phyloP scores from a whole-genome alignment of 2,113 vertebrate genomes.

The Scolopax mira region DNA sequence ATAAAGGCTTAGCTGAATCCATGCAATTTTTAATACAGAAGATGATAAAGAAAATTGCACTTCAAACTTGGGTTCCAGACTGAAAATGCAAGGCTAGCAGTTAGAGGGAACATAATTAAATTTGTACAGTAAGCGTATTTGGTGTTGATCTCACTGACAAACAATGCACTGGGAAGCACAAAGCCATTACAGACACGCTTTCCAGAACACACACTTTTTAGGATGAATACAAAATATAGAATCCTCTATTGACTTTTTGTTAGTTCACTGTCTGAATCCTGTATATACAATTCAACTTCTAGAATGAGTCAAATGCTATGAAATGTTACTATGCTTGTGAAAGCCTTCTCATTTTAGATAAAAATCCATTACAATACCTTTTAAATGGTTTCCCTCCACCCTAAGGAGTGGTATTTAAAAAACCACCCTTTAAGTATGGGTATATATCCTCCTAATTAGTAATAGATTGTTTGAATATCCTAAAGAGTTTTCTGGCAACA shows the following conservation, averaged over 20 bases:
- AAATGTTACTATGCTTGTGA: not conserved
- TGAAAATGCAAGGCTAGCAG: slow-evolving; percentile 37
- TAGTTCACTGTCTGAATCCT: not conserved
- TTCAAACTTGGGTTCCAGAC: not conserved
- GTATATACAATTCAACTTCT: not conserved
- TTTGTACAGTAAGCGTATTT: not conserved
- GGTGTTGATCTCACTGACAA: not conserved
- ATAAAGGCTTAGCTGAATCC: not conserved
- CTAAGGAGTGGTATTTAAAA: not conserved
- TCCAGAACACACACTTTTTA: not conserved
- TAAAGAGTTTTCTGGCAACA: not conserved
- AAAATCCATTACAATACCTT: not conserved
- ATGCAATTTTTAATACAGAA: not conserved
- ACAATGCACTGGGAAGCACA: not conserved
- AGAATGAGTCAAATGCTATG: not conserved
- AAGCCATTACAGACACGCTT: not conserved
- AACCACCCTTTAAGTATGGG: not conserved
- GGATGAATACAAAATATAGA: not conserved
- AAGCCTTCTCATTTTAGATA: not conserved
- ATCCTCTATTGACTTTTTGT: not conserved
- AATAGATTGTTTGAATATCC: not conserved
- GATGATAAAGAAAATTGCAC: not conserved
- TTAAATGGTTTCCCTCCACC: not conserved
- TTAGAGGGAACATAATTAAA: slow-evolving; percentile 16
- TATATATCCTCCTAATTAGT: not conserved